Evolutionary conservation across 2,888 invertebrate genomes (phyloP).

Genomic region (Philaethria dido): DNA sequence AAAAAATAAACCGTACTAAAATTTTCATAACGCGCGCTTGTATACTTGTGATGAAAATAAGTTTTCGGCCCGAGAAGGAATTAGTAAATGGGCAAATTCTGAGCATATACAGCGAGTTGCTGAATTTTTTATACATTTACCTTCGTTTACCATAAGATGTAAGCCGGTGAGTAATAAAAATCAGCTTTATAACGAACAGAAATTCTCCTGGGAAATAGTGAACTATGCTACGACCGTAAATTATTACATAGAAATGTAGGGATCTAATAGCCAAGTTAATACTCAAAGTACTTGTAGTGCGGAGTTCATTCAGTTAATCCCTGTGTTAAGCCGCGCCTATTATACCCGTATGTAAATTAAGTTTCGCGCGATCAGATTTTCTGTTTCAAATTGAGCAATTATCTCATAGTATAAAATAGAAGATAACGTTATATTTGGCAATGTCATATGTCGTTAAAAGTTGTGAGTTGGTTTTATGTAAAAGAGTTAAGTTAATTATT

Average conservation of each 20-base stretch:
- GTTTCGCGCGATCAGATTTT: conserved; percentile 24
- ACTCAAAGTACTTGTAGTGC: conserved; percentile 26
- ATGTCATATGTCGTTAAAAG: not conserved
- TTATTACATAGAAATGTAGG: conserved; percentile 15
- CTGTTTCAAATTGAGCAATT: conserved; percentile 11
- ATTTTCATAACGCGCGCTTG: conserved; percentile 14
- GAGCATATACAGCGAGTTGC: conserved; percentile 15
- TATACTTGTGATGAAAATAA: conserved; percentile 29
- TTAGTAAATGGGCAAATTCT: conserved; percentile 31
- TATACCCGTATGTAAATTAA: conserved; percentile 35
- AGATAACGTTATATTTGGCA: not conserved
- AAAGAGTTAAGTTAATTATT: too few relatives aligned
- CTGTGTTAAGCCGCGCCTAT: conserved; percentile 32
- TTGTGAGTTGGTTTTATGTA: not conserved
- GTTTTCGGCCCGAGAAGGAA: conserved; percentile 25
- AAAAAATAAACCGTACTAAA: conserved; percentile 15
- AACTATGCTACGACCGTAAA: not conserved
- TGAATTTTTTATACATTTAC: conserved; percentile 37
- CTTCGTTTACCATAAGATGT: conserved; percentile 47
- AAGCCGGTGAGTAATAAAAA: conserved; percentile 50
- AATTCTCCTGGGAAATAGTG: conserved; percentile 19
- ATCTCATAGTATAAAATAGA: not conserved
- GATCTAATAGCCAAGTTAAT: conserved; percentile 34
- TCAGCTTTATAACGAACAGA: conserved; percentile 42
- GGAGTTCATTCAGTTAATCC: conserved; percentile 25